Conservation (phyloP, 2,888 invertebrate species). For the Calephelis perditalis region DNA sequence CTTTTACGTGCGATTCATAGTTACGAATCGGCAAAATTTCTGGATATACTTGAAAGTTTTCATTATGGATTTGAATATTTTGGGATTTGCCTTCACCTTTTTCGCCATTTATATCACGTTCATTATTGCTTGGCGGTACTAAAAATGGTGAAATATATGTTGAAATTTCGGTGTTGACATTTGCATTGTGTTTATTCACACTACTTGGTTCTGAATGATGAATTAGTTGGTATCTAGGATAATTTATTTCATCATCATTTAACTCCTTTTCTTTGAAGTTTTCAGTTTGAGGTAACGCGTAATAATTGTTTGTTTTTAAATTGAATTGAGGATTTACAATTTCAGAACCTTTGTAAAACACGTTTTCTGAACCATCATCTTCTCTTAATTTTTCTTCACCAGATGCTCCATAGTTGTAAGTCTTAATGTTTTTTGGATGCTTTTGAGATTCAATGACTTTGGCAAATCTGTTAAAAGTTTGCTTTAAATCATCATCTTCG, state of each 20-base stretch:
- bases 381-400: background rate
- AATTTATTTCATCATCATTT: background rate
- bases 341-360: constrained; percentile 15
- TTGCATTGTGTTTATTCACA: background rate
- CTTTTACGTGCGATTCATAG: background rate
- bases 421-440: constrained; percentile 22
- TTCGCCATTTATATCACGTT: background rate
- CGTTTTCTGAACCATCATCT: constrained; percentile 11
- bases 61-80: no score
- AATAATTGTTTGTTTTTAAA: background rate
- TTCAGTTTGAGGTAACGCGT: background rate
- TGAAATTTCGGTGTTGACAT: background rate
- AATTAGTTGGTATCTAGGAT: background rate
- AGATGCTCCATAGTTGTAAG: background rate
- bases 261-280: background rate
- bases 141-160: background rate
- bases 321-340: constrained; percentile 18
- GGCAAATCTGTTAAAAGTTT: constrained; percentile 20
- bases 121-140: background rate
- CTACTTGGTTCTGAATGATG: background rate
- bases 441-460: constrained; percentile 19
- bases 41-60: no score
- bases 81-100: background rate
- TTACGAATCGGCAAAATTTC: no score
- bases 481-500: constrained; percentile 7